Evolutionary conservation across 2,797 vertebrate species (phyloP).

Genomic region (Pelochelys cantorii): DNA sequence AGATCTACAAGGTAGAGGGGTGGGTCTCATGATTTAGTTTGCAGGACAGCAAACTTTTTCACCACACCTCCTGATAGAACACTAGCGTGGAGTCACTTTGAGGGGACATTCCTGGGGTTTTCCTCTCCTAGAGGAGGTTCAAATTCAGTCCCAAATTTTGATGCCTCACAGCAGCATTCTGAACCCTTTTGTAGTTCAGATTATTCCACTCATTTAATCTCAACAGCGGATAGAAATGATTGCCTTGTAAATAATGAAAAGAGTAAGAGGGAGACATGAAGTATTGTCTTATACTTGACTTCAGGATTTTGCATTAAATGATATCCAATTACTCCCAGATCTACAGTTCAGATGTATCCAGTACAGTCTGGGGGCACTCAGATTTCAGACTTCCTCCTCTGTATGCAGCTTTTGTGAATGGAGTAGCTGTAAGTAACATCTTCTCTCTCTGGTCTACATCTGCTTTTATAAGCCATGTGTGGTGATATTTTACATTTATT

Average conservation of each 20-base stretch:
- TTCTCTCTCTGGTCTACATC: neutral
- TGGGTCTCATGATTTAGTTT: neutral
- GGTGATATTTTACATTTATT: neutral
- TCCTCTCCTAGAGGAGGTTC: neutral
- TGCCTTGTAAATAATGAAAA: neutral
- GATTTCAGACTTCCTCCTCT: conserved; percentile 84
- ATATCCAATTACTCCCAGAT: conserved; percentile 78
- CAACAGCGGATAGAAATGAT: neutral
- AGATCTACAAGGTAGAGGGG: neutral
- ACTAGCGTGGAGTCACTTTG: rapidly evolving
- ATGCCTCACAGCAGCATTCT: neutral
- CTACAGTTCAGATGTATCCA: conserved; percentile 83
- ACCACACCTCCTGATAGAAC: neutral
- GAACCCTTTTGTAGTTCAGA: neutral
- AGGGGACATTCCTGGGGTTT: neutral
- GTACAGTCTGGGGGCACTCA: conserved; percentile 89
- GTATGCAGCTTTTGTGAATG: conserved; percentile 93
- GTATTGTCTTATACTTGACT: neutral
- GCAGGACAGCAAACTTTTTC: neutral
- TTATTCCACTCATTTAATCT: neutral
- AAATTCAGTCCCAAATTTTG: neutral
- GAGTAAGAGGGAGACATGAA: neutral
- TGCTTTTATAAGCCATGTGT: neutral
- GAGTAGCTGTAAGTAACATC: conserved; percentile 89
- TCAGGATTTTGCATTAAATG: conserved; percentile 29